Conservation (phyloP, 2,113 vertebrate species). For the Bothrops jararaca region DNA sequence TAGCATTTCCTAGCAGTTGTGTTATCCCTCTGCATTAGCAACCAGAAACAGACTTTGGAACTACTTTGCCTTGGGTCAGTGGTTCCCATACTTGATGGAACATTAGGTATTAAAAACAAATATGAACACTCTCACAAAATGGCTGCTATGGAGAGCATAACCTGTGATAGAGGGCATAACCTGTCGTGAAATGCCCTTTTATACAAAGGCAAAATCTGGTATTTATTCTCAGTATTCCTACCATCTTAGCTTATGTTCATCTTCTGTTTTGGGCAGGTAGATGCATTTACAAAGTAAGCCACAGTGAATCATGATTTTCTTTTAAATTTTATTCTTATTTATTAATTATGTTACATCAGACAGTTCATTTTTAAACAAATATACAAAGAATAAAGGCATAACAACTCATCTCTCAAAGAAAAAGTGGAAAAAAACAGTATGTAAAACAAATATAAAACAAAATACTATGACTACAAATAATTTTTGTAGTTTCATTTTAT, state of each 20-base stretch:
- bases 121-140: too few relatives aligned
- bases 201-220: background rate
- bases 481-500: background rate
- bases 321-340: too few relatives aligned
- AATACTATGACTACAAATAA: background rate
- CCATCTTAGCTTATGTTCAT: background rate
- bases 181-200: background rate
- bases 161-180: too few relatives aligned
- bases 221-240: background rate
- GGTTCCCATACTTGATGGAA: too few relatives aligned
- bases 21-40: background rate
- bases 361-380: too few relatives aligned
- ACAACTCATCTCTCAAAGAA: too few relatives aligned
- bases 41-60: background rate
- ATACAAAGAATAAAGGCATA: too few relatives aligned
- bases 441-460: background rate
- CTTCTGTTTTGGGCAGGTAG: too few relatives aligned
- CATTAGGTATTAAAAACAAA: too few relatives aligned
- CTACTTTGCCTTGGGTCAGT: background rate
- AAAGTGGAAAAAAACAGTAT: background rate
- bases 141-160: background rate
- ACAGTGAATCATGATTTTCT: too few relatives aligned
- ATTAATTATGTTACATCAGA: too few relatives aligned
- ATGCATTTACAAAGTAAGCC: too few relatives aligned
- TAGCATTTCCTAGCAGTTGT: background rate